Evolutionary conservation across 2,888 invertebrate species (phyloP).

Genomic region (Agyllia agylla): DNA sequence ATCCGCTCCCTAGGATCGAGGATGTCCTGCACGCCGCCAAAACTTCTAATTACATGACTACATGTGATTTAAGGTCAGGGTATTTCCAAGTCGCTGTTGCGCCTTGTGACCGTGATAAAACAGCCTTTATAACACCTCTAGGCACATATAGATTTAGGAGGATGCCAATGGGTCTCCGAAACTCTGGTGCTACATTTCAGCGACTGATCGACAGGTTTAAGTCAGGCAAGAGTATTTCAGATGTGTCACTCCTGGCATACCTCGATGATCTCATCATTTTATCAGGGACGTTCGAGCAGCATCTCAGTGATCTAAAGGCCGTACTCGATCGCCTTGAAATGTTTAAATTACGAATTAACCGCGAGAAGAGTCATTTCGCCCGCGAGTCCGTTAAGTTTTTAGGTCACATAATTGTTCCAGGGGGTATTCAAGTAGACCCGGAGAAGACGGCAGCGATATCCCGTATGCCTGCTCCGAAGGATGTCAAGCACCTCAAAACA

Average conservation of each 20-base stretch:
- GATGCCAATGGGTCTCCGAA: background rate
- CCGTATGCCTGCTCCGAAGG: background rate
- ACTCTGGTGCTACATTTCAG: background rate
- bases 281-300: background rate
- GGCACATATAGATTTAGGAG: background rate
- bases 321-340: background rate
- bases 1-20: background rate
- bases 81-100: background rate
- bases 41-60: background rate
- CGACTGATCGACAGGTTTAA: background rate
- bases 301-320: background rate
- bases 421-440: background rate
- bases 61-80: background rate
- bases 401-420: background rate
- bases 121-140: background rate
- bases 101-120: background rate
- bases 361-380: background rate
- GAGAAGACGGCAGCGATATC: background rate
- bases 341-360: background rate
- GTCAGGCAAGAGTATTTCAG: background rate
- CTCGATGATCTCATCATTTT: background rate
- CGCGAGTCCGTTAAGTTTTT: background rate
- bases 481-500: background rate
- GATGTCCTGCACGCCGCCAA: background rate
- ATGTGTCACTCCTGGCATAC: background rate